Percentiles rank a stretch among this genome's conserved stretches.
phyloP scores from a whole-genome alignment of 2,113 vertebrate species.

The Trogon surrucura region DNA sequence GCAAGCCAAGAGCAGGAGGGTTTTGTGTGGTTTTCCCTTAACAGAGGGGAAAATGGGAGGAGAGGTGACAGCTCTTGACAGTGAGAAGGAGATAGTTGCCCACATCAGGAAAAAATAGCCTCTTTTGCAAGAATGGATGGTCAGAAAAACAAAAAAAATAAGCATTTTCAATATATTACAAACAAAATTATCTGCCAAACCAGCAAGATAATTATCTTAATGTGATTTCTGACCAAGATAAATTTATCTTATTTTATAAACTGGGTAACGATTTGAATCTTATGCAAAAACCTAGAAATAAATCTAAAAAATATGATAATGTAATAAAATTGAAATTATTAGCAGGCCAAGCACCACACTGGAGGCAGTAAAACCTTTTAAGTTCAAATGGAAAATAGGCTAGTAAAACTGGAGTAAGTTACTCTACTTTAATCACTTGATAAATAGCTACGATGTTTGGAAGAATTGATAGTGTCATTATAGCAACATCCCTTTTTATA shows the following conservation, averaged over 20 bases:
- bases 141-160: constrained; percentile 61
- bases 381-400: constrained; percentile 62
- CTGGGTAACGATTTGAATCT: constrained; percentile 68
- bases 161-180: constrained; percentile 65
- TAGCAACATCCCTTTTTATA: constrained; percentile 65
- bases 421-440: constrained; percentile 70
- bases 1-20: neutral
- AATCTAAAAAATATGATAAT: constrained; percentile 77
- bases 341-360: constrained; percentile 61
- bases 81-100: neutral
- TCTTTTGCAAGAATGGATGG: constrained; percentile 16
- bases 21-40: neutral
- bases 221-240: constrained; percentile 73
- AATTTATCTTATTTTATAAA: constrained; percentile 70
- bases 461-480: constrained; percentile 72
- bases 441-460: constrained; percentile 66
- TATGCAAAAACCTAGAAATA: constrained; percentile 72
- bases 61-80: neutral
- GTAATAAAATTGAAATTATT: constrained; percentile 73
- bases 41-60: neutral
- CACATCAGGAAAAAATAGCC: neutral
- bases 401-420: constrained; percentile 72
- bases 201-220: constrained; percentile 73
- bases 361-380: constrained; percentile 71
- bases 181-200: constrained; percentile 73